These are phyloP conservation scores for Pogonocichla stellata DNA, from an alignment of 2,113 vertebrate genomes.

Conservation along the genomic window DNA sequence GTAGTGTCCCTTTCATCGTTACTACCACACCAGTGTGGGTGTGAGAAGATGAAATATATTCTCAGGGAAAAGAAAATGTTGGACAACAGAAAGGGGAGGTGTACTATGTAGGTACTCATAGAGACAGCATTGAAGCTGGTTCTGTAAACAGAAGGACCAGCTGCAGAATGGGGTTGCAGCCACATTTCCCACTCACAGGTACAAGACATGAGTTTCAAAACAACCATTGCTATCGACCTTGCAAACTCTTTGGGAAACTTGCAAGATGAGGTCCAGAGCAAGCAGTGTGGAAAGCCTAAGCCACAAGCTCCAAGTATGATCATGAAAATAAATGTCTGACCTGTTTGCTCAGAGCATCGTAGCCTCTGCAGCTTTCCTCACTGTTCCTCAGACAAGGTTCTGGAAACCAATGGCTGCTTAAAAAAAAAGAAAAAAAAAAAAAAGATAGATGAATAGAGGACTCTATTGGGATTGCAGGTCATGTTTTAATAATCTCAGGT, in stretches of 20 bases:
- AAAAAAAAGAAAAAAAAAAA: not conserved
- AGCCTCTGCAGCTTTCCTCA: not conserved
- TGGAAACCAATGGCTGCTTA: not conserved
- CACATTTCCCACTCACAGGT: not conserved
- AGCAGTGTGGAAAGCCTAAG: not conserved
- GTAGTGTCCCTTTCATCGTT: conserved; percentile 22
- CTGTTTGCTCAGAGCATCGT: not conserved
- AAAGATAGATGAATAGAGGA: not conserved
- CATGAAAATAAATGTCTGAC: not conserved
- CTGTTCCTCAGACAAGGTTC: fast-evolving
- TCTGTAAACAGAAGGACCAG: not conserved
- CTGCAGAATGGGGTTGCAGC: not conserved
- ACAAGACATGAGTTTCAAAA: fast-evolving
- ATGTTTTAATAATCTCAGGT: not conserved
- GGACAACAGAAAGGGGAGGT: not conserved
- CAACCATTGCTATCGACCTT: fast-evolving
- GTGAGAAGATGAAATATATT: not conserved
- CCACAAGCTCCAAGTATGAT: not conserved
- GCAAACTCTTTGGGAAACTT: not conserved
- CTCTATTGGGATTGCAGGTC: not conserved
- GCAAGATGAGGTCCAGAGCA: not conserved
- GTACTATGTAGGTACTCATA: not conserved
- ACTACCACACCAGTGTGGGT: not conserved
- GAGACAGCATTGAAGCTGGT: not conserved
- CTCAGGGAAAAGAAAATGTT: not conserved